These are phyloP conservation scores for Anthoscopus minutus DNA, from an alignment of 2,113 vertebrate species.

Conservation along the genomic window DNA sequence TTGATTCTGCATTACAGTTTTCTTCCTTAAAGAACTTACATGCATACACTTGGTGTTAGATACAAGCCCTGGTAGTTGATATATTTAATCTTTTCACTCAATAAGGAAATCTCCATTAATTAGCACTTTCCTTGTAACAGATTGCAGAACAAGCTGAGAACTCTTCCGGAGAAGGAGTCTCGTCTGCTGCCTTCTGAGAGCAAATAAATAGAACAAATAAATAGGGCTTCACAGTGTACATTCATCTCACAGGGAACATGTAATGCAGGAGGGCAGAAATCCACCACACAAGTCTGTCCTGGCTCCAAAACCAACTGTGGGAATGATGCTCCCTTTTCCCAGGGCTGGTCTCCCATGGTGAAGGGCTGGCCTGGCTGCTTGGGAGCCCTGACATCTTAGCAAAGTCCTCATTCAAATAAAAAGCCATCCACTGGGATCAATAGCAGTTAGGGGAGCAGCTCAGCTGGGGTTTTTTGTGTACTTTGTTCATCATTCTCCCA, in stretches of 20 bases:
- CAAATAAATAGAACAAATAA: conserved; percentile 10
- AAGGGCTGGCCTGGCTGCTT: not conserved
- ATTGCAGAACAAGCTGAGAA: conserved; percentile 22
- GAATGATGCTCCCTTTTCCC: not conserved
- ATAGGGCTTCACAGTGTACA: not conserved
- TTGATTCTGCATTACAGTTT: conserved; percentile 15
- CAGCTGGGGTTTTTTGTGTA: not conserved
- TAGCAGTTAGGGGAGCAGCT: not conserved
- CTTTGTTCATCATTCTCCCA: not conserved
- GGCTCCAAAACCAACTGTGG: not conserved
- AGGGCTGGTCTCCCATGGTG: not conserved
- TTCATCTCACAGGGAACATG: not conserved
- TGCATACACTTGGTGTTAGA: not conserved
- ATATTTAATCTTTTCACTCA: not conserved
- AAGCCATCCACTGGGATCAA: not conserved
- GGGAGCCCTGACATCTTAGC: not conserved
- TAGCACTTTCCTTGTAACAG: not conserved
- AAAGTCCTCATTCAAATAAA: not conserved
- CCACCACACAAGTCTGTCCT: not conserved
- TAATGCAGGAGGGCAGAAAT: not conserved
- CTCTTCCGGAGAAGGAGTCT: not conserved
- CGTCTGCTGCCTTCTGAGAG: not conserved
- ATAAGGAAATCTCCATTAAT: not conserved
- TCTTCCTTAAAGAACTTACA: not conserved
- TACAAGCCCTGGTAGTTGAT: not conserved